Evolutionary conservation across 2,113 vertebrate genomes (phyloP).

Genomic region (Aspidoscelis tigris): DNA sequence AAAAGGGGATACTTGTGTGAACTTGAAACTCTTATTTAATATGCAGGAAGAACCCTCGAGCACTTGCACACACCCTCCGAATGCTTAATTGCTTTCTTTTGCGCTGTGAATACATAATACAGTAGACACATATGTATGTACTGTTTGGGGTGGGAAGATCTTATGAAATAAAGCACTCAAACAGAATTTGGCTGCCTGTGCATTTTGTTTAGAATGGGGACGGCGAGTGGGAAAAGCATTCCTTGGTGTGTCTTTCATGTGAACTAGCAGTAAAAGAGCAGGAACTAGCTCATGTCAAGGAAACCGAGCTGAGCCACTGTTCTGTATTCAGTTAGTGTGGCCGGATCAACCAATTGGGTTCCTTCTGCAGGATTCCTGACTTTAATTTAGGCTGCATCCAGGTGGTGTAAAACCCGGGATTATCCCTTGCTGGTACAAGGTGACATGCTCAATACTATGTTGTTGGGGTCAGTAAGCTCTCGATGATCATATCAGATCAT

Average conservation of each 20-base stretch:
- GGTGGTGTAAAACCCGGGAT: too few relatives aligned
- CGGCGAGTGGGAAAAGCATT: background rate
- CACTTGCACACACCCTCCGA: background rate
- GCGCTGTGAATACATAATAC: slow-evolving; percentile 39
- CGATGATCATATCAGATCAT: too few relatives aligned
- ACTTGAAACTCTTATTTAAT: slow-evolving; percentile 32
- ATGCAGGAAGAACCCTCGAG: slow-evolving; percentile 25
- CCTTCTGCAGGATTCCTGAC: background rate
- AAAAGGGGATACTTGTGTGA: slow-evolving; percentile 42
- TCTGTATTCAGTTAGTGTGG: background rate
- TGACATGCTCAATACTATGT: background rate
- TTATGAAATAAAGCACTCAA: slow-evolving; percentile 74
- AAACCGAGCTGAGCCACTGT: too few relatives aligned
- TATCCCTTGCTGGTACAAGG: background rate
- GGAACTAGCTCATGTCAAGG: too few relatives aligned
- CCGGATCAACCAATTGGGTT: background rate
- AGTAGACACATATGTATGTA: slow-evolving; percentile 1
- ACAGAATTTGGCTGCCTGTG: slow-evolving; percentile 66
- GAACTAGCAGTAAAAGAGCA: background rate
- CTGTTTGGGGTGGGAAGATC: background rate
- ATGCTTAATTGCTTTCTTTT: background rate
- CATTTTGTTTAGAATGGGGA: slow-evolving; percentile 59
- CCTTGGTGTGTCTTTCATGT: background rate
- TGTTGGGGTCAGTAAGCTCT: background rate
- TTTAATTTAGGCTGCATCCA: background rate